These are phyloP conservation scores for Albula goreensis DNA, from an alignment of 2,113 vertebrate species.

Conservation along the genomic window DNA sequence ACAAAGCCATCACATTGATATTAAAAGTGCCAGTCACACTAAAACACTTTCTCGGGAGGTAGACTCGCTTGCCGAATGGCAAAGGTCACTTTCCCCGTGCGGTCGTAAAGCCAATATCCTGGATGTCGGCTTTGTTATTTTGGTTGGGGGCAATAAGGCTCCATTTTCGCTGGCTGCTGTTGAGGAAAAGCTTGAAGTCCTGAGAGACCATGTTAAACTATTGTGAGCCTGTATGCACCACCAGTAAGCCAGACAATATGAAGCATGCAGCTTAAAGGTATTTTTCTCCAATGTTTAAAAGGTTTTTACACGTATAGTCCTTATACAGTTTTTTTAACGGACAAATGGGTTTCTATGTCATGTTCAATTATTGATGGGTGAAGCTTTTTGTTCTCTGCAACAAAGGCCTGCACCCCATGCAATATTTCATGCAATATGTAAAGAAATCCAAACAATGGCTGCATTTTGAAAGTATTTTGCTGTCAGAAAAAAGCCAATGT, in stretches of 20 bases:
- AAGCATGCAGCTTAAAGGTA: not conserved
- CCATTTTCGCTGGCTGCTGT: not conserved
- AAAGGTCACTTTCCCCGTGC: no score
- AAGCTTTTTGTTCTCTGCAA: not conserved
- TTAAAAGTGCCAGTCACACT: not conserved
- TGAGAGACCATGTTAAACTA: not conserved
- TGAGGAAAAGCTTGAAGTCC: not conserved
- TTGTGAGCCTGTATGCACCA: not conserved
- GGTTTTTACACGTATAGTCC: not conserved
- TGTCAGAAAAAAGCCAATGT: not conserved
- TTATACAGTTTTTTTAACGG: not conserved
- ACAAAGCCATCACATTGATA: not conserved
- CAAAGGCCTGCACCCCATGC: not conserved
- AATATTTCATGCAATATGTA: not conserved
- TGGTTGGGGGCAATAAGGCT: not conserved
- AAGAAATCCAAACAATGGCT: not conserved
- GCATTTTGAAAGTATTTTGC: not conserved
- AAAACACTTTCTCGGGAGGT: not conserved
- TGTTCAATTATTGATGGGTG: not conserved
- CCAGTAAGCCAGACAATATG: not conserved
- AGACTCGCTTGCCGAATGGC: not conserved
- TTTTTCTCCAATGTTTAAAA: not conserved
- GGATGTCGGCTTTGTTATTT: not conserved
- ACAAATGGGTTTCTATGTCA: not conserved
- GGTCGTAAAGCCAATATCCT: not conserved